Percentiles rank a stretch among this genome's conserved stretches.
These are phyloP conservation scores for Hemicentrotus pulcherrimus DNA, from an alignment of 35 echinoderm and acorn worm species.

Conservation along the genomic window DNA sequence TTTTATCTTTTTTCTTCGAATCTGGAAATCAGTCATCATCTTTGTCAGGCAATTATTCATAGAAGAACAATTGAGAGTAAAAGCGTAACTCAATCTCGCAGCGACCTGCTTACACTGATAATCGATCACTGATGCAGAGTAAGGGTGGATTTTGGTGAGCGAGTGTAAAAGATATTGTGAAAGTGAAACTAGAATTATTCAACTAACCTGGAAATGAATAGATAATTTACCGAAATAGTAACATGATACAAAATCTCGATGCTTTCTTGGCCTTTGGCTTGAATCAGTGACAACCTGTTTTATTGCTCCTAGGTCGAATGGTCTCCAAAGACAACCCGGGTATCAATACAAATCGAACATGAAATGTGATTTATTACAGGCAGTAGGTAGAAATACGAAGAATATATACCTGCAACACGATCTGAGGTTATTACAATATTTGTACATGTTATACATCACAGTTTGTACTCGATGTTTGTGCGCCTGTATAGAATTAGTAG, in stretches of 20 bases:
- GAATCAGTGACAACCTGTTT: neutral
- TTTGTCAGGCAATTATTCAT: neutral
- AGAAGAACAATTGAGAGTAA: neutral
- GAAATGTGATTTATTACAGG: neutral
- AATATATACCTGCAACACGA: neutral
- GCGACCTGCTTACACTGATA: neutral
- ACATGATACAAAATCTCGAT: neutral
- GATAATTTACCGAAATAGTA: neutral
- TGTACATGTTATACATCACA: neutral
- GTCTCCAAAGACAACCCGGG: neutral
- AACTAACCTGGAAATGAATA: constrained; percentile 3
- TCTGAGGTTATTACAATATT: constrained; percentile 6
- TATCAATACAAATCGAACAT: constrained; percentile 13
- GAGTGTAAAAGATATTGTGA: neutral
- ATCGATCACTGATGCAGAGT: neutral
- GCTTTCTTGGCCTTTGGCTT: neutral
- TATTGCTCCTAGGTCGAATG: neutral
- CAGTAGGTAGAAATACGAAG: neutral
- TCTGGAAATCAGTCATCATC: neutral
- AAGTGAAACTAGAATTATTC: constrained; percentile 6
- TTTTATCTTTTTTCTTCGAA: neutral
- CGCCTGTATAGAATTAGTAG: neutral
- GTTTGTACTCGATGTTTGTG: neutral
- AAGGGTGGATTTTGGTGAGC: neutral
- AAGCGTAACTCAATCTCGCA: neutral